These are phyloP conservation scores for Gracilinanus agilis DNA, from an alignment of 2,113 vertebrate genomes.

Conservation along the genomic window DNA sequence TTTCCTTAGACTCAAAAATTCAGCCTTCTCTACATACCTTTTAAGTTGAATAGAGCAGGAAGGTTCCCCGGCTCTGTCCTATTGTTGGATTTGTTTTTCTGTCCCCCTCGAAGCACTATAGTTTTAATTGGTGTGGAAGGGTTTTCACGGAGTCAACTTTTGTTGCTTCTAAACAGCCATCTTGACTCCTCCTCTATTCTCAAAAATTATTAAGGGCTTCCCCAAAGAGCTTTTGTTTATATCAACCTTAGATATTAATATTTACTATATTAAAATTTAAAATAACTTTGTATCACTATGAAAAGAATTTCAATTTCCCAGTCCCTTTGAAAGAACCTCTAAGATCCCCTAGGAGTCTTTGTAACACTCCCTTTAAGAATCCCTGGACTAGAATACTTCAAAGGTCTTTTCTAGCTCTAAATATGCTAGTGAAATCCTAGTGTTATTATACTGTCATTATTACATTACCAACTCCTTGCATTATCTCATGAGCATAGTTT, in stretches of 20 bases:
- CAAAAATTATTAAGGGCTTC: not conserved
- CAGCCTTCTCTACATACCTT: too few species aligned
- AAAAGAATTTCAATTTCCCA: not conserved
- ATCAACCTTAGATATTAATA: not conserved
- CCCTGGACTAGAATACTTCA: not conserved
- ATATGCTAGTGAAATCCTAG: not conserved
- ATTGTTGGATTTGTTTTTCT: too few species aligned
- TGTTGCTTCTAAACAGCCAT: not conserved
- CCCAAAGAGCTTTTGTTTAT: not conserved
- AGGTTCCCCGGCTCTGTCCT: too few species aligned
- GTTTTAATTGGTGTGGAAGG: too few species aligned
- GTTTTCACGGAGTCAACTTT: too few species aligned
- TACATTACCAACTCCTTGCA: conserved; percentile 38
- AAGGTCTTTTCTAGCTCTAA: not conserved
- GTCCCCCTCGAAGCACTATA: too few species aligned
- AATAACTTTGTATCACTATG: not conserved
- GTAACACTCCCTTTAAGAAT: not conserved
- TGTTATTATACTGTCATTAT: conserved; percentile 27
- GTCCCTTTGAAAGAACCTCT: not conserved
- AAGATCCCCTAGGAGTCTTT: not conserved
- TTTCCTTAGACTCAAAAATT: too few species aligned
- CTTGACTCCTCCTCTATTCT: not conserved
- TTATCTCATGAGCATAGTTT: conserved; percentile 42
- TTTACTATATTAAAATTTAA: not conserved
- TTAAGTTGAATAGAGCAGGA: too few species aligned